Evolutionary conservation across 35 echinoderm and acorn worm genomes (phyloP), one percentile per base, ranked within the genome.

Genomic region (Lytechinus variegatus): DNA sequence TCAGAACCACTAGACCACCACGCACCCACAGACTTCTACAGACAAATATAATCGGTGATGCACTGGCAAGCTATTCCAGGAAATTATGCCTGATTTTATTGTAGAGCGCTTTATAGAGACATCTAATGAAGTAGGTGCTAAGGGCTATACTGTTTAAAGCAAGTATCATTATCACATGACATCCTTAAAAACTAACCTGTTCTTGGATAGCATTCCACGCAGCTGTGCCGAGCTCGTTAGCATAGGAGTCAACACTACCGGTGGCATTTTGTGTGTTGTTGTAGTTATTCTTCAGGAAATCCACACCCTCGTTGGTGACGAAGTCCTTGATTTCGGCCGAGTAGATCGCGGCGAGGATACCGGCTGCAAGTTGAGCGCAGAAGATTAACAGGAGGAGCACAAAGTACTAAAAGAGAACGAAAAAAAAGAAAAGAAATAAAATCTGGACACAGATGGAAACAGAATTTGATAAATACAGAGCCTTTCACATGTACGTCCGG

Each of bases 331-430:
- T 94, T 61, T 96, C 94, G 0, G 86, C 86, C 10, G 71, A 87
- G 94, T 96, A 96, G 86, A 96, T 86, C 7, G 96, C 96, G 28
- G 96, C 96, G 4, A 96, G 29, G 58, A 96, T 96, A 12, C 96
- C 96, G 4, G 96, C 96, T 1, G 96, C 96, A 5, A 96, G 60
- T 53, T 96, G 96, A n/a, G 94, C 96, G 51, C 94, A 94, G 56
- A 96, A 96, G 86, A 96, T 94, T 55, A 96, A 54, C 52, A 96
- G 60, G 52, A 96, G 92, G 72, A 96, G 19, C 86, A 92, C 86
- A 87, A 96, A 95, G 58, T 96, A 96, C 94, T 95, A 44, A 8
- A 94, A 57, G 44, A 61, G n/a, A 86, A 54, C 27, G 87, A 96
- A 94, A 61, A 12, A 88, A 88, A 52, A 27, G 29, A 44, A 44